Percentiles rank a stretch among this genome's conserved stretches.
Conservation (phyloP, 2,113 vertebrate species). For the Hippocampus guttulatus region DNA sequence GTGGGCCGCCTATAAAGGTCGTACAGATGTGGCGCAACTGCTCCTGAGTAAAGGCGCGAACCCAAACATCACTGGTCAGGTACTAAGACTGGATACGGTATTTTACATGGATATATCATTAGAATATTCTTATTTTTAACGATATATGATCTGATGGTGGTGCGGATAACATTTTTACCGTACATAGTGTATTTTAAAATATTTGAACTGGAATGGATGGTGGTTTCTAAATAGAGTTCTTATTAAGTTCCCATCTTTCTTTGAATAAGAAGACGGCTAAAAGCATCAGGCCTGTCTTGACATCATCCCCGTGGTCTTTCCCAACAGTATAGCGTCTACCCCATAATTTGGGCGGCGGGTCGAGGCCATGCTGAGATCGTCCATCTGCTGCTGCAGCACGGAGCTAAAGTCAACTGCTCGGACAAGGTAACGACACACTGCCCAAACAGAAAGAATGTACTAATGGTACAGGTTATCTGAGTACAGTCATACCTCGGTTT, state of each 20-base stretch:
- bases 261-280: no score
- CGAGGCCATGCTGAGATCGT: slow-evolving; percentile 91
- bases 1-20: slow-evolving; percentile 96
- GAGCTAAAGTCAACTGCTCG: slow-evolving; percentile 97
- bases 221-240: no score
- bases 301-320: slow-evolving; percentile 34
- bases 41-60: slow-evolving; percentile 90
- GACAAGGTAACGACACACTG: slow-evolving; percentile 81
- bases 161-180: background rate
- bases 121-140: background rate
- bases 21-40: slow-evolving; percentile 80
- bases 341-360: slow-evolving; percentile 96
- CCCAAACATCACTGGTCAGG: slow-evolving; percentile 94
- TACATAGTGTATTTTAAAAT: no score
- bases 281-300: slow-evolving; percentile 45
- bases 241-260: no score
- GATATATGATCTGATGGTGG: background rate
- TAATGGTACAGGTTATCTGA: background rate
- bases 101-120: background rate
- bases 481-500: no score
- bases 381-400: slow-evolving; percentile 82
- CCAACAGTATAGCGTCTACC: slow-evolving; percentile 95
- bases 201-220: no score
- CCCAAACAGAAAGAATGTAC: slow-evolving; percentile 9
- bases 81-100: slow-evolving; percentile 50